Evolutionary conservation across 2,113 vertebrate species (phyloP).

Genomic region (Hippocampus zosterae): DNA sequence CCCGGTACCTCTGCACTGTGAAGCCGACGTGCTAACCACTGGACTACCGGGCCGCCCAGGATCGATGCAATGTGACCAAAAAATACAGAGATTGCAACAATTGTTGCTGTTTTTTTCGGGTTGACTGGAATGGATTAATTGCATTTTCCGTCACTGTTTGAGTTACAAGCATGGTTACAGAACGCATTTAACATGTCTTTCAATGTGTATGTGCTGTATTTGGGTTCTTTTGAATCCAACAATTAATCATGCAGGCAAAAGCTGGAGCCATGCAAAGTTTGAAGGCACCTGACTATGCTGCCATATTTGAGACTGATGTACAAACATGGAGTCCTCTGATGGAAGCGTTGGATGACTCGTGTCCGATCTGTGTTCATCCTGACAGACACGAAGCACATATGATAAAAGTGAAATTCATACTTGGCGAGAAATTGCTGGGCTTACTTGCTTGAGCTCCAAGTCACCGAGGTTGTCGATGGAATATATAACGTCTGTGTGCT

Average conservation of each 20-base stretch:
- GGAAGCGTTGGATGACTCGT: conserved; percentile 48
- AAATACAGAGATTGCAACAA: too few relatives aligned
- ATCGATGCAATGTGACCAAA: too few relatives aligned
- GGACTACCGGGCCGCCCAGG: too few relatives aligned
- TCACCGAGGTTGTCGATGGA: background rate
- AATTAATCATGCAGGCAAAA: too few relatives aligned
- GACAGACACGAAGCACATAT: conserved; percentile 7
- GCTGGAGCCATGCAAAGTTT: too few relatives aligned
- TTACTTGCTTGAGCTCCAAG: conserved; percentile 33
- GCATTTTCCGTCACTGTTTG: background rate
- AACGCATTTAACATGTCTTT: too few relatives aligned
- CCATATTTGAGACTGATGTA: conserved; percentile 42
- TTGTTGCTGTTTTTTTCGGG: too few relatives aligned
- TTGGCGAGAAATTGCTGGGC: background rate
- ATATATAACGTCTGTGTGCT: background rate
- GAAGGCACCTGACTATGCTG: conserved; percentile 29
- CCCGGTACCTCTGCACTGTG: too few relatives aligned
- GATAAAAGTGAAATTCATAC: background rate
- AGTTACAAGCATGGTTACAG: too few relatives aligned
- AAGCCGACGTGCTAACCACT: too few relatives aligned
- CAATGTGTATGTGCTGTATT: too few relatives aligned
- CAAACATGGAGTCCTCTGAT: conserved; percentile 67
- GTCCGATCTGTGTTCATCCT: conserved; percentile 48
- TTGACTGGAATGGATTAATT: background rate
- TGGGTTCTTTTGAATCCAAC: too few relatives aligned